Percentiles rank a stretch among this genome's conserved stretches.
Conservation (phyloP, 1,140 invertebrate species). For the Saccostrea echinata region DNA sequence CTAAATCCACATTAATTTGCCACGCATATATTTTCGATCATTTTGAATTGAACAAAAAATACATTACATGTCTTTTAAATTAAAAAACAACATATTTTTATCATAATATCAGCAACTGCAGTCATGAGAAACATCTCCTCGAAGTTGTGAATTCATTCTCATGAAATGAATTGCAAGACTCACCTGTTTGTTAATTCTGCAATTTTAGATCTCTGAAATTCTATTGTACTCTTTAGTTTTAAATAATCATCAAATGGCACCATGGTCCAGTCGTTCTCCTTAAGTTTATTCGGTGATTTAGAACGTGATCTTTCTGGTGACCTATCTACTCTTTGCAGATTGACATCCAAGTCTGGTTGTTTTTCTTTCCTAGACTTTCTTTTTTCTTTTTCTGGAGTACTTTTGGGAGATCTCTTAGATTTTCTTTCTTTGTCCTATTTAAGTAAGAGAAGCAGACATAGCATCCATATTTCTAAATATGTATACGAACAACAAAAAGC, state of each 20-base stretch:
- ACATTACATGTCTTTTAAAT: no score
- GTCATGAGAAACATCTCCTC: no score
- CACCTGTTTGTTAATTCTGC: conserved; percentile 31
- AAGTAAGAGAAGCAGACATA: background rate
- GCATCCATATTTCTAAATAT: no score
- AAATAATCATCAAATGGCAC: conserved; percentile 39
- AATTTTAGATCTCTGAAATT: conserved; percentile 40
- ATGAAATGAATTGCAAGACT: background rate
- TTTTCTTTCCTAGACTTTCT: background rate
- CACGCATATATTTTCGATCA: no score
- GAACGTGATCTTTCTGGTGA: background rate
- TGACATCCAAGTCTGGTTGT: background rate
- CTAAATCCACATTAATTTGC: no score
- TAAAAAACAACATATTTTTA: no score
- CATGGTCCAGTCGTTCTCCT: conserved; percentile 39
- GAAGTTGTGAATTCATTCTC: no score
- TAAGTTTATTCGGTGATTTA: background rate
- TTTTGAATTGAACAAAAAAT: no score
- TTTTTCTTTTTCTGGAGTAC: background rate
- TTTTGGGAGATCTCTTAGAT: background rate
- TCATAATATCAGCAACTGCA: no score
- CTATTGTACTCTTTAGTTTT: conserved; percentile 39
- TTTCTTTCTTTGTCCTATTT: background rate
- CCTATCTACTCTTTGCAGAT: background rate
- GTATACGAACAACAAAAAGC: no score